Evolutionary conservation across 1,140 invertebrate species (phyloP), one percentile per base, ranked within the genome.

Genomic region (Yoshiicerus persimilis): DNA sequence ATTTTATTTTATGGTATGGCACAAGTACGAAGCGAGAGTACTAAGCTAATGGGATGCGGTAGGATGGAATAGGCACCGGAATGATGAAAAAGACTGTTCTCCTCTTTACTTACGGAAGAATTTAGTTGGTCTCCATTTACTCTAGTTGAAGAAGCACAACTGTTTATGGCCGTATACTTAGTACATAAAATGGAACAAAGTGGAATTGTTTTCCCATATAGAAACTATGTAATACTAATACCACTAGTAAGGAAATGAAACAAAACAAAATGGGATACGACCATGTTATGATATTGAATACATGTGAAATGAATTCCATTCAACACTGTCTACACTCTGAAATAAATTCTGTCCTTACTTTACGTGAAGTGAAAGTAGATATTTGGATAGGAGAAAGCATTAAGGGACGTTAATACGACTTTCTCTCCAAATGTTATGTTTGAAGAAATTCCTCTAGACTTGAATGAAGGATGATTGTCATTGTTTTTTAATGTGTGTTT

Each of bases 391-490:
- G 2, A 41, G 11, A 34, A 77, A 36, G 70, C 64, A 66, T 66
- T 27, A 66, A 2, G 25, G 27, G 23, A 30, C 6, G 64, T 11
- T 70, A 70, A 70, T 56, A 56, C 16, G 30, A 25, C 66, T 16
- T 32, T 16, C 27, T 25, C 66, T 23, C n/a, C 25, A 70, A 70
- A 70, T 70, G 66, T 70, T 30, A 70, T 70, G 10, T 30, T 70
- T 70, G 27, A 30, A 80, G 75, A 80, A 11, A 80, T 36, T 80
- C 34, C 30, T 23, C 75, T 36, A 1, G 32, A 80, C 20, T 34
- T n/a, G 75, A 80, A 80, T 80, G 75, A 80, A 32, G 34, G 75
- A 80, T 80, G 34, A 80, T 34, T 80, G 75, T 80, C 75, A 80
- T 23, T 80, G 30, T 9, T 34, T 80, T 80, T 38, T 80, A 38